A percentile compares a stretch with the other conserved stretches of the same genome.
phyloP scores from a whole-genome alignment of 2,888 invertebrate species.

The Salticus scenicus region DNA sequence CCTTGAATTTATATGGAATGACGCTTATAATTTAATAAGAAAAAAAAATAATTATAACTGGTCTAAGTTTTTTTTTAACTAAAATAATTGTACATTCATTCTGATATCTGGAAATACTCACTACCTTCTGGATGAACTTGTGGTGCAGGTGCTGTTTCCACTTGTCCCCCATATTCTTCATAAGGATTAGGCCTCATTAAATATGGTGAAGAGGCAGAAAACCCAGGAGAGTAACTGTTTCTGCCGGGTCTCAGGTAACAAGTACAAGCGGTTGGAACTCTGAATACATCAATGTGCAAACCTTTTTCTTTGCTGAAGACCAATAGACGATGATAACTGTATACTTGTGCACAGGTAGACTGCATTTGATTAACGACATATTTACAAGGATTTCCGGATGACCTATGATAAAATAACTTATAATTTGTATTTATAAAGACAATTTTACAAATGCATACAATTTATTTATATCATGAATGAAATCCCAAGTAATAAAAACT shows the following conservation, averaged over 20 bases:
- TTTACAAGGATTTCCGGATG: slow-evolving; percentile 84
- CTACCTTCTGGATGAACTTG: slow-evolving; percentile 37
- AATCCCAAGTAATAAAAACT: no score
- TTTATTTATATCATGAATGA: no score
- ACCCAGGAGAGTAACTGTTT: not conserved
- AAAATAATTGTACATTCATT: no score
- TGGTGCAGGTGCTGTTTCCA: slow-evolving; percentile 44
- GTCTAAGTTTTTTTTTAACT: no score
- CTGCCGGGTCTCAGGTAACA: slow-evolving; percentile 72
- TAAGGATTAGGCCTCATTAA: not conserved
- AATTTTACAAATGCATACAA: no score
- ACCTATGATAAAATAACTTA: slow-evolving; percentile 80
- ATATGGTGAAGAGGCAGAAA: slow-evolving; percentile 14
- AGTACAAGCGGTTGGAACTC: slow-evolving; percentile 74
- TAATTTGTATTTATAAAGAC: no score
- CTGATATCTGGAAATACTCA: no score
- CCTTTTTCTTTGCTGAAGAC: slow-evolving; percentile 86
- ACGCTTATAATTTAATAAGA: no score
- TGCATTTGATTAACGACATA: slow-evolving; percentile 87
- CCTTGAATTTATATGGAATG: no score
- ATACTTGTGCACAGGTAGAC: slow-evolving; percentile 88
- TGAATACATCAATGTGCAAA: slow-evolving; percentile 74
- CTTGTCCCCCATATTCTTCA: slow-evolving; percentile 59
- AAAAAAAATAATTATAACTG: no score
- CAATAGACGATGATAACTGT: slow-evolving; percentile 86